Conservation (phyloP, 2,888 invertebrate genomes). For the Drosophila parthenogenetica region DNA sequence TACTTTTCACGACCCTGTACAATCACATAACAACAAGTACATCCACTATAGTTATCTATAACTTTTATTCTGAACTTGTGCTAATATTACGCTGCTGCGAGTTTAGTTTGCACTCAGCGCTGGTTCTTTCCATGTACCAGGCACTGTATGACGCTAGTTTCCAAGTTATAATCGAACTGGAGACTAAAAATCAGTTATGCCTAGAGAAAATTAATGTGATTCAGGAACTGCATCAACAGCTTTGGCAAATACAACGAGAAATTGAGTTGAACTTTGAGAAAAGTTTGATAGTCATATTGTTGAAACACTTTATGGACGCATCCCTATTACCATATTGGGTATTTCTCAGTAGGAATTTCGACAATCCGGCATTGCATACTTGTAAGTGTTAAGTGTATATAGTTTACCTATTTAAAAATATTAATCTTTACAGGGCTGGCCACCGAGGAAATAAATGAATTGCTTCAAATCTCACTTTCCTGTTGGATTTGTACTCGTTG, state of each 20-base stretch:
- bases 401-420: too few species aligned
- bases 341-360: slow-evolving; percentile 16
- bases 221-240: slow-evolving; percentile 61
- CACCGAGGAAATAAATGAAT: slow-evolving; percentile 26
- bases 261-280: slow-evolving; percentile 55
- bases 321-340: slow-evolving; percentile 63
- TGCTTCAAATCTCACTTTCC: slow-evolving; percentile 34
- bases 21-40: background rate
- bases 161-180: slow-evolving; percentile 7
- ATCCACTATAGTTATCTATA: slow-evolving; percentile 14
- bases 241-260: slow-evolving; percentile 49
- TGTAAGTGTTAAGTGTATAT: slow-evolving; percentile 14
- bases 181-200: background rate
- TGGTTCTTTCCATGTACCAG: slow-evolving; percentile 35
- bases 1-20: slow-evolving; percentile 16
- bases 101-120: slow-evolving; percentile 44
- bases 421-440: slow-evolving; percentile 27
- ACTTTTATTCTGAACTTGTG: slow-evolving; percentile 57
- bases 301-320: slow-evolving; percentile 60
- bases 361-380: slow-evolving; percentile 4
- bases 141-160: slow-evolving; percentile 25
- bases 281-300: slow-evolving; percentile 50
- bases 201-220: slow-evolving; percentile 15
- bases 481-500: slow-evolving; percentile 62
- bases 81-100: slow-evolving; percentile 57